A percentile compares a stretch with the other conserved stretches of the same genome.
phyloP scores from a whole-genome alignment of 2,113 vertebrate genomes.

The Jaculus jaculus region DNA sequence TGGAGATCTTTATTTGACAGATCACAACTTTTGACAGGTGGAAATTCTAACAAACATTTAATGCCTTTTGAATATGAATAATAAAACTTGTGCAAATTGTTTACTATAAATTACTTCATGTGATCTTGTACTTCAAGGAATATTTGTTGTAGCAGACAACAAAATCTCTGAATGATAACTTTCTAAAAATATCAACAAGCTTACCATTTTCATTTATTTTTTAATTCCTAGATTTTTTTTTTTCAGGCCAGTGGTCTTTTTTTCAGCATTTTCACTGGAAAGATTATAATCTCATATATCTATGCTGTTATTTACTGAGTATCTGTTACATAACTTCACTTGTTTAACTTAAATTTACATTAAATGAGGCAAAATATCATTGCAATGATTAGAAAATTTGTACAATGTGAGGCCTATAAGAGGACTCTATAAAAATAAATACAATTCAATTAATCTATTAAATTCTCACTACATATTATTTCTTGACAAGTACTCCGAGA shows the following conservation, averaged over 20 bases:
- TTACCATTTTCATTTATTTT: not conserved
- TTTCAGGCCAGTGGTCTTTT: not conserved
- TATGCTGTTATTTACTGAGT: not conserved
- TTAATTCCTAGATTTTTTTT: not conserved
- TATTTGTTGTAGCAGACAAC: not conserved
- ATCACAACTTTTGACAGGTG: not conserved
- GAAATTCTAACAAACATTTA: not conserved
- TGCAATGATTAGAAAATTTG: not conserved
- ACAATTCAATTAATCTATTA: not conserved
- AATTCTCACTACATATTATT: not conserved
- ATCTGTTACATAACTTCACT: not conserved
- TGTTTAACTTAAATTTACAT: conserved; percentile 25
- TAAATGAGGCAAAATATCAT: not conserved
- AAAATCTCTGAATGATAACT: not conserved
- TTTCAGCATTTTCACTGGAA: not conserved
- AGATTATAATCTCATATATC: not conserved
- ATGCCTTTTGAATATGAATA: not conserved
- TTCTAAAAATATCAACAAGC: not conserved
- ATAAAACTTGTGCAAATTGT: not conserved
- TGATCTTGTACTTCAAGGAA: not conserved
- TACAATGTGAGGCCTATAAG: not conserved
- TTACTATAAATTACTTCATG: not conserved
- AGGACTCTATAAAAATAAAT: not conserved
- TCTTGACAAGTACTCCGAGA: not conserved
- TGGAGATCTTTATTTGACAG: not conserved